phyloP scores from a whole-genome alignment of 1,140 invertebrate genomes.

The Argopecten irradians region DNA sequence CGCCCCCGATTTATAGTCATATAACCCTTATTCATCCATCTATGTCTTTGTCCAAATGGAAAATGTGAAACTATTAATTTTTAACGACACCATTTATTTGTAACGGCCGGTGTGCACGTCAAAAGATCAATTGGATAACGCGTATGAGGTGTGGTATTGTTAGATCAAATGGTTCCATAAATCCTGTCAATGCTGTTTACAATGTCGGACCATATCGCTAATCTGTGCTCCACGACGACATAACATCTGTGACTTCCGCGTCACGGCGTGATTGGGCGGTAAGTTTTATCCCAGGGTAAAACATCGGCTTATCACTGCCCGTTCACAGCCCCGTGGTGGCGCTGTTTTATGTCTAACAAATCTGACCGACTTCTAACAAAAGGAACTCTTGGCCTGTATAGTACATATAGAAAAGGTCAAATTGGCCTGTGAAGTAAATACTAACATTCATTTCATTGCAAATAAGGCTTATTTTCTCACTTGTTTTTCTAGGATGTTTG shows the following conservation, averaged over 20 bases:
- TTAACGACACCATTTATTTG: neutral
- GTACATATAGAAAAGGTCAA: too few relatives aligned
- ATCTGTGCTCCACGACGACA: neutral
- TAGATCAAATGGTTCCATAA: neutral
- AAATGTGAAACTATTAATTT: neutral
- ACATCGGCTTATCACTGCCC: neutral
- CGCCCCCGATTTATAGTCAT: neutral
- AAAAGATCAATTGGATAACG: neutral
- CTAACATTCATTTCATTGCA: too few relatives aligned
- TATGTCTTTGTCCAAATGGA: neutral
- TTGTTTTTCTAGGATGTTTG: too few relatives aligned
- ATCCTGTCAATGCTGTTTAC: neutral
- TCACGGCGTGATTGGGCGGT: neutral
- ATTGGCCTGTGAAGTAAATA: too few relatives aligned
- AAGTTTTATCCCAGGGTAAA: slow-evolving; percentile 4
- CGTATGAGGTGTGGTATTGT: neutral
- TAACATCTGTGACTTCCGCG: neutral
- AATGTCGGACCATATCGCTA: neutral
- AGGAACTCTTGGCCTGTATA: too few relatives aligned
- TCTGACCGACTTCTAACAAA: neutral
- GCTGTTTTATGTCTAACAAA: neutral
- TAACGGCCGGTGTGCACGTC: neutral
- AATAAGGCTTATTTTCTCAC: too few relatives aligned
- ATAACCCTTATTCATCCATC: neutral
- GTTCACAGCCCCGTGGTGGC: neutral